Base-by-base conservation (phyloP, 2,113 vertebrate species). In the Regulus satrapa region DNA sequence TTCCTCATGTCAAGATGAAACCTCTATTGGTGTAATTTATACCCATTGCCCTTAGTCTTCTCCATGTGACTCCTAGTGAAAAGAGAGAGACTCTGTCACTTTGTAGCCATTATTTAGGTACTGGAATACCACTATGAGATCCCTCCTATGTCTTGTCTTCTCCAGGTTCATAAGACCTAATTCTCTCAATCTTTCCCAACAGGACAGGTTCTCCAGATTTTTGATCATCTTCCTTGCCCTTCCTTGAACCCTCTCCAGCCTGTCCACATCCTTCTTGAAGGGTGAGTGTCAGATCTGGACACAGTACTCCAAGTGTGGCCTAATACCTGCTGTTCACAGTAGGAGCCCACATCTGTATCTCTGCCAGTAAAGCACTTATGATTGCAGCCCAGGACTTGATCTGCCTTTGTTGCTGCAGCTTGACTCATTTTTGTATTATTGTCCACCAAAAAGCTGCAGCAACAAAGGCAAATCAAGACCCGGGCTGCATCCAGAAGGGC, bases 71-170 rank as follows among this genome's bases (percentile, higher is more conserved):
- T 73, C 7, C n/a, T 49, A 28, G 17, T 54, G 20, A 58, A 72
- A 23, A 56, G 26, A 67, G 26, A 67, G 7, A 59, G 23, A 29
- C n/a, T 62, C 52, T 4, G 1, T 28, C 8, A 58, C 40, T 58
- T 56, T 18, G 38, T 17, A 52, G 20, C 20, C 0, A 0, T 18
- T 3, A 9, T 48, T 48, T 9, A 45, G 28, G 32, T 31, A 24
- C 31, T 54, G 18, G 24, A 58, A 89, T 52, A 68, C 15, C 23
- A 23, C 14, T 9, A 43, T 59, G 12, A 54, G 12, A 20, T 54
- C 13, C 5, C 17, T 24, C 28, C 9, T 10, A 9, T 20, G 24
- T 11, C 51, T 79, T 52, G 28, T 51, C 12, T 38, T 63, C 43
- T 38, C 34, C 31, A 41, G 18, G 12, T 3, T 79, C 41, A 82